Percentiles rank a stretch among this genome's conserved stretches.
Conservation (phyloP, 2,888 invertebrate species). For the Cheiracanthium punctorium region DNA sequence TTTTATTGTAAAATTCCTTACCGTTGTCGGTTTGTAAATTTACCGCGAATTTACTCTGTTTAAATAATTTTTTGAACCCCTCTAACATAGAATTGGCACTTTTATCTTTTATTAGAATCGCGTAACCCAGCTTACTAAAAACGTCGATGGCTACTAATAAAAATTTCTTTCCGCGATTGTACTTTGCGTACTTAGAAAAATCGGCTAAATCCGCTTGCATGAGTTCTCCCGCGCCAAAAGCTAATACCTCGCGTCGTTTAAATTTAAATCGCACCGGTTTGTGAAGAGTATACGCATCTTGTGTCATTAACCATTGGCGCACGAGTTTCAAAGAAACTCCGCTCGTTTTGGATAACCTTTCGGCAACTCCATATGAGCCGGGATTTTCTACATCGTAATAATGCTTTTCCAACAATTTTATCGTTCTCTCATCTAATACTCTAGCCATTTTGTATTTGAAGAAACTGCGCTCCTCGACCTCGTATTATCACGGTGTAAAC, state of each 20-base stretch:
- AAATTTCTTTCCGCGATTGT: not conserved
- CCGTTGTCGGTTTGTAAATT: slow-evolving; percentile 13
- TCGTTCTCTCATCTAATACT: no score
- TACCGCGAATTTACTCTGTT: not conserved
- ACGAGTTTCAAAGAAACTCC: not conserved
- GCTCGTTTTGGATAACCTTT: not conserved
- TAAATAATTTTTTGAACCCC: slow-evolving; percentile 29
- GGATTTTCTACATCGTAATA: not conserved
- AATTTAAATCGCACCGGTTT: slow-evolving; percentile 19
- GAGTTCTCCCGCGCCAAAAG: slow-evolving; percentile 14
- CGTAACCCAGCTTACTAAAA: slow-evolving; percentile 9
- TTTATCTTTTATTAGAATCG: not conserved
- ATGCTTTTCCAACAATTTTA: no score
- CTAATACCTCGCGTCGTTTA: not conserved
- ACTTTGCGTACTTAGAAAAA: slow-evolving; percentile 13
- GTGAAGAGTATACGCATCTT: slow-evolving; percentile 26
- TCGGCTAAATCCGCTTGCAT: slow-evolving; percentile 27
- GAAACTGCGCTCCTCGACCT: no score
- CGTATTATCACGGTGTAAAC: no score
- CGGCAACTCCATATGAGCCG: not conserved
- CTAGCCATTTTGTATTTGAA: no score
- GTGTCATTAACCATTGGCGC: slow-evolving; percentile 7
- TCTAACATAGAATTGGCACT: not conserved
- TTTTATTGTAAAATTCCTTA: slow-evolving; percentile 16
- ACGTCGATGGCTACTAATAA: slow-evolving; percentile 20